phyloP scores from a whole-genome alignment of 2,113 vertebrate genomes.

The Melanerpes formicivorus region DNA sequence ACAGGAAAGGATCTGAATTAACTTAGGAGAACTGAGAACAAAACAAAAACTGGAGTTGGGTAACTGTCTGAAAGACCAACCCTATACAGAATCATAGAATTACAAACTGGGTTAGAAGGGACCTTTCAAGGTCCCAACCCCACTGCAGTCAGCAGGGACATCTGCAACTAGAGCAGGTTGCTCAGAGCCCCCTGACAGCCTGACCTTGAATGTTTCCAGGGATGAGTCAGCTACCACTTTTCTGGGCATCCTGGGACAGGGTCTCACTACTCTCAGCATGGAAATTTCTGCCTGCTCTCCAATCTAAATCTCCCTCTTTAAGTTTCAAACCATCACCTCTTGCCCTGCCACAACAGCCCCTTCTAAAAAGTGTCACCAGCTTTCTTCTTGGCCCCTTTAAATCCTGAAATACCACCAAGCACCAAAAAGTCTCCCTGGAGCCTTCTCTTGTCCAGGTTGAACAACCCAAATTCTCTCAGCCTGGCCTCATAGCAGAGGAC shows the following conservation, averaged over 20 bases:
- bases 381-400: no score
- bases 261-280: background rate
- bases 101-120: background rate
- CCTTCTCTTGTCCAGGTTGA: no score
- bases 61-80: background rate
- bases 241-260: background rate
- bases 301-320: no score
- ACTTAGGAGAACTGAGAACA: background rate
- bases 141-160: background rate
- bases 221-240: background rate
- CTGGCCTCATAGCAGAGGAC: no score
- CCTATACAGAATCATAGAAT: background rate
- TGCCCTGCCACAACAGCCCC: no score
- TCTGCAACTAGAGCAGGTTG: background rate
- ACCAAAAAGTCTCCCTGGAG: no score
- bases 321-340: no score
- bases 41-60: background rate
- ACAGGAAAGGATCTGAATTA: background rate
- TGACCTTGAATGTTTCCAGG: background rate
- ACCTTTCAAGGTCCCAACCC: background rate
- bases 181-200: background rate
- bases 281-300: no score
- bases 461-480: no score
- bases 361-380: no score
- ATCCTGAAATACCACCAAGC: no score